These are phyloP conservation scores for Acrocera orbiculus DNA, from an alignment of 2,888 invertebrate genomes.

Conservation along the genomic window DNA sequence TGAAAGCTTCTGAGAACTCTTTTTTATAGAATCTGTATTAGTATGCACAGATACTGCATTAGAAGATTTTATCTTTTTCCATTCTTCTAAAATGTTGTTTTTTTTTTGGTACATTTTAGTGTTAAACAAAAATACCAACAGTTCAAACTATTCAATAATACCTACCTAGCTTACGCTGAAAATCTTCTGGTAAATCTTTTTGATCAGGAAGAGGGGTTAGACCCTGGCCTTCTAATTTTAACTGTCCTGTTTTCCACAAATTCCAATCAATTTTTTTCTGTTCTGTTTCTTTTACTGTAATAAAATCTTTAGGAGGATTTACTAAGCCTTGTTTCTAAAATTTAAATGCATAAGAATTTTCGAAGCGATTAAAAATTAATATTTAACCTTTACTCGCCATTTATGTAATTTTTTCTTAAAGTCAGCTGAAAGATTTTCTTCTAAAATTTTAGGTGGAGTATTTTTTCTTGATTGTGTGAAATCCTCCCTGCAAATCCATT, in stretches of 20 bases:
- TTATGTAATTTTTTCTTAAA: slow-evolving; percentile 70
- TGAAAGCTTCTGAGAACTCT: no score
- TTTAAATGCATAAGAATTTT: not conserved
- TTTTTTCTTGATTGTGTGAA: slow-evolving; percentile 18
- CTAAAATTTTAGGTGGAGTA: slow-evolving; percentile 27
- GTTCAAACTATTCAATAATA: not conserved
- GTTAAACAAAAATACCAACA: not conserved
- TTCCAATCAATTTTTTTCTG: slow-evolving; percentile 42
- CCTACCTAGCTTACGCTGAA: slow-evolving; percentile 57
- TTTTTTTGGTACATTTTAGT: not conserved
- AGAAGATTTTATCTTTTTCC: slow-evolving; percentile 59
- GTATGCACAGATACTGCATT: slow-evolving; percentile 36
- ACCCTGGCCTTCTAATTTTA: slow-evolving; percentile 29
- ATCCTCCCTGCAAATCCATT: slow-evolving; percentile 19
- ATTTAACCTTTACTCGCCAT: slow-evolving; percentile 48
- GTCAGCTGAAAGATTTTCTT: slow-evolving; percentile 58
- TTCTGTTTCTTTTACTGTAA: slow-evolving; percentile 22
- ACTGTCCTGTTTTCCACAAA: slow-evolving; percentile 37
- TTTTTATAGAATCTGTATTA: slow-evolving; percentile 23
- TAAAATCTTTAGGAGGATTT: slow-evolving; percentile 16
- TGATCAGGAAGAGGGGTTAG: slow-evolving; percentile 38
- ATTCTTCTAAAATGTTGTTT: slow-evolving; percentile 39
- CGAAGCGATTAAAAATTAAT: not conserved
- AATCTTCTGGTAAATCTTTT: slow-evolving; percentile 60
- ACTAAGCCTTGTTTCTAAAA: slow-evolving; percentile 15